phyloP scores from a whole-genome alignment of 2,888 invertebrate genomes.

The Calameuta idolon region DNA sequence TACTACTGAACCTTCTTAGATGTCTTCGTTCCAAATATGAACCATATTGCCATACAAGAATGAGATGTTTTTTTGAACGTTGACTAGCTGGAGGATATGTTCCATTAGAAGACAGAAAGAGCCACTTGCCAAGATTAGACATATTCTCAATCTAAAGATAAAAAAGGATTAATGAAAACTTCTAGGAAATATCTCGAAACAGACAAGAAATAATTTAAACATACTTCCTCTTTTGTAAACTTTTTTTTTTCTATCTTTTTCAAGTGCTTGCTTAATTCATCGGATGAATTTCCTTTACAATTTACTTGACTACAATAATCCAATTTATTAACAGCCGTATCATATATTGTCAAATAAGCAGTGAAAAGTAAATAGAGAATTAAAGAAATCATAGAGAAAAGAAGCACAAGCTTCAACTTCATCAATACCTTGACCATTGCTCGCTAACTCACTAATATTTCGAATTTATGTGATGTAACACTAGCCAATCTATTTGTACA shows the following conservation, averaged over 20 bases:
- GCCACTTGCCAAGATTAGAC: constrained; percentile 65
- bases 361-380: background rate
- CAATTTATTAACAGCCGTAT: background rate
- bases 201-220: background rate
- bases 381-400: background rate
- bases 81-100: constrained; percentile 42
- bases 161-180: constrained; percentile 6
- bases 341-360: background rate
- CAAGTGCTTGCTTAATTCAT: background rate
- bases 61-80: constrained; percentile 58
- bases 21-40: constrained; percentile 71
- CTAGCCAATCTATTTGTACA: background rate
- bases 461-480: background rate
- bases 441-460: background rate
- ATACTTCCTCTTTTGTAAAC: constrained; percentile 3
- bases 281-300: background rate
- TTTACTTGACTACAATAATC: background rate
- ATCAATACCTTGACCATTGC: background rate
- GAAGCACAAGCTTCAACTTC: background rate
- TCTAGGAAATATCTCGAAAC: background rate
- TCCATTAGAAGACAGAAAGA: constrained; percentile 56
- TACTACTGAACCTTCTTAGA: constrained; percentile 67
- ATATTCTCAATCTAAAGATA: constrained; percentile 51
- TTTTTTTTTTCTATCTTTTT: background rate
- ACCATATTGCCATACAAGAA: constrained; percentile 75